These are phyloP conservation scores for Rhinoderma darwinii DNA, from an alignment of 2,113 vertebrate species.

Conservation along the genomic window DNA sequence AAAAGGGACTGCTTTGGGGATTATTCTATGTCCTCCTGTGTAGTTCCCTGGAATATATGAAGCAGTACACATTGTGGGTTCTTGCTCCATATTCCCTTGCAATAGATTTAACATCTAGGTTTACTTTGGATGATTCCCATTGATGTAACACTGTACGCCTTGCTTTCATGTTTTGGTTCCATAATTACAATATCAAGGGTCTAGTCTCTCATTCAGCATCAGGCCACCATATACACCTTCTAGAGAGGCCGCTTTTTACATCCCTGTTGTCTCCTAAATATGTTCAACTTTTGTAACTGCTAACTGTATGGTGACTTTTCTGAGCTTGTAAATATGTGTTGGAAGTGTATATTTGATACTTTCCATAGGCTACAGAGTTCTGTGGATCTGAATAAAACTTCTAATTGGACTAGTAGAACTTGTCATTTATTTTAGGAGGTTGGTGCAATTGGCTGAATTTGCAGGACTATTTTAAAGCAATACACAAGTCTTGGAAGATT, in stretches of 20 bases:
- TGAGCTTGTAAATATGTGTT: conserved; percentile 44
- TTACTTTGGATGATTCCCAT: background rate
- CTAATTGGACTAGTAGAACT: background rate
- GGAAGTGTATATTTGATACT: conserved; percentile 20
- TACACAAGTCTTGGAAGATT: background rate
- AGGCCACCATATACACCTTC: background rate
- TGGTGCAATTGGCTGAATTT: background rate
- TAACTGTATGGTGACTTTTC: background rate
- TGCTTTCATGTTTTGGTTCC: too few relatives aligned
- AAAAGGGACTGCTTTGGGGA: too few relatives aligned
- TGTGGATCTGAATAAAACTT: background rate
- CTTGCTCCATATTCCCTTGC: background rate
- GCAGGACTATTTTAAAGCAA: background rate
- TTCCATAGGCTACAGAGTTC: background rate
- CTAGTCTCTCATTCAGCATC: background rate
- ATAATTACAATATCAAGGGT: background rate
- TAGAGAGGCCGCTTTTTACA: background rate
- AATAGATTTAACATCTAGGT: background rate
- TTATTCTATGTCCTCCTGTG: too few relatives aligned
- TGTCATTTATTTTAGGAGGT: background rate
- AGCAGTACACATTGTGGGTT: background rate
- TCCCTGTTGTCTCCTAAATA: background rate
- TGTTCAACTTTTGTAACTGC: background rate
- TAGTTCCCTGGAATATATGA: too few relatives aligned
- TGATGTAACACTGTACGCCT: too few relatives aligned